phyloP scores from a whole-genome alignment of 2,113 vertebrate species.

The Pteronura brasiliensis region DNA sequence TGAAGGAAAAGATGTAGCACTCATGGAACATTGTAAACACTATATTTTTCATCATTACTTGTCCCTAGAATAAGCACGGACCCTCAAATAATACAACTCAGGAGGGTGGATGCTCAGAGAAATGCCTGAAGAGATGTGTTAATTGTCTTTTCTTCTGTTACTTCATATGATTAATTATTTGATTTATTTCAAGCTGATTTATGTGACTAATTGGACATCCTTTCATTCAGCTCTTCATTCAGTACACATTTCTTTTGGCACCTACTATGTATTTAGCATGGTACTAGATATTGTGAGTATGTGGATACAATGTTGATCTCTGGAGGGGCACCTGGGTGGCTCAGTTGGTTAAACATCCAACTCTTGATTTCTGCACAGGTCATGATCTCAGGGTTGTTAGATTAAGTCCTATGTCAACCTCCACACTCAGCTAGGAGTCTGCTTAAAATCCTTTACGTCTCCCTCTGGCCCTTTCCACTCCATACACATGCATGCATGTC shows the following conservation, averaged over 20 bases:
- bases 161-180: background rate
- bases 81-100: background rate
- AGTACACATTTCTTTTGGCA: background rate
- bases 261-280: background rate
- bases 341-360: background rate
- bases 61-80: background rate
- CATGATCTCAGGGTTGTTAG: background rate
- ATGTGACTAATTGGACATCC: fast-evolving
- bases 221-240: background rate
- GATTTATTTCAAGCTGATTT: background rate
- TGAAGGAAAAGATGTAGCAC: background rate
- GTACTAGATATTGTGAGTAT: background rate
- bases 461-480: background rate
- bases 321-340: background rate
- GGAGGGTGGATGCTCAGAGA: background rate
- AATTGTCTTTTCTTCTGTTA: background rate
- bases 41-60: background rate
- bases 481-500: background rate
- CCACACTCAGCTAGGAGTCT: background rate
- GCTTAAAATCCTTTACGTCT: background rate
- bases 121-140: background rate
- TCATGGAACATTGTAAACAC: background rate
- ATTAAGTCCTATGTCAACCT: background rate
- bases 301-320: background rate
- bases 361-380: background rate